Conservation (phyloP, 2,113 vertebrate species). For the Rhabdornis inornatus region DNA sequence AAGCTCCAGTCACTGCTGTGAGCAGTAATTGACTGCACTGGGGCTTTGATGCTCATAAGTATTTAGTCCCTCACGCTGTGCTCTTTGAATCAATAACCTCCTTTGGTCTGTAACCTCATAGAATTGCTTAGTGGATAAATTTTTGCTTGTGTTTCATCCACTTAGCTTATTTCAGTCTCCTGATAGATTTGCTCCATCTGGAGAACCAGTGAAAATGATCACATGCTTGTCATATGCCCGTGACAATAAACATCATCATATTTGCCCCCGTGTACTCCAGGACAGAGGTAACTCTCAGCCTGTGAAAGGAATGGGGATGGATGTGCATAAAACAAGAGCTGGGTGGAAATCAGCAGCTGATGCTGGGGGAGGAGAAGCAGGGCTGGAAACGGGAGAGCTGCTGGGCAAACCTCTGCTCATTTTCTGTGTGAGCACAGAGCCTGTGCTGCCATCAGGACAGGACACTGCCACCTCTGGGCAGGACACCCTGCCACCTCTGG, state of each 20-base stretch:
- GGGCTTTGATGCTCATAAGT: not conserved
- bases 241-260: not conserved
- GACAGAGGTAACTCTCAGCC: not conserved
- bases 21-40: not conserved
- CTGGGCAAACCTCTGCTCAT: fast-evolving
- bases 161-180: not conserved
- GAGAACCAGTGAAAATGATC: not conserved
- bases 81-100: slow-evolving; percentile 14
- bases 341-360: not conserved
- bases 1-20: not conserved
- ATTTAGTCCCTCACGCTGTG: not conserved
- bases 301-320: not conserved
- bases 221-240: fast-evolving
- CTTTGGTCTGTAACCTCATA: not conserved
- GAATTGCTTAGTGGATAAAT: slow-evolving; percentile 15
- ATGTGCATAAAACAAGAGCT: not conserved
- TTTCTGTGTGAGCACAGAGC: fast-evolving
- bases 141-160: slow-evolving; percentile 17
- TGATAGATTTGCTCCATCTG: not conserved
- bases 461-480: not conserved
- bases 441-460: not conserved
- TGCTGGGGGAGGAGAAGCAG: not conserved
- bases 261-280: not conserved
- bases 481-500: too few species aligned
- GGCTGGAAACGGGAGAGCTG: not conserved